Evolutionary conservation across 2,113 vertebrate genomes (phyloP).

Genomic region (Nanorana parkeri): DNA sequence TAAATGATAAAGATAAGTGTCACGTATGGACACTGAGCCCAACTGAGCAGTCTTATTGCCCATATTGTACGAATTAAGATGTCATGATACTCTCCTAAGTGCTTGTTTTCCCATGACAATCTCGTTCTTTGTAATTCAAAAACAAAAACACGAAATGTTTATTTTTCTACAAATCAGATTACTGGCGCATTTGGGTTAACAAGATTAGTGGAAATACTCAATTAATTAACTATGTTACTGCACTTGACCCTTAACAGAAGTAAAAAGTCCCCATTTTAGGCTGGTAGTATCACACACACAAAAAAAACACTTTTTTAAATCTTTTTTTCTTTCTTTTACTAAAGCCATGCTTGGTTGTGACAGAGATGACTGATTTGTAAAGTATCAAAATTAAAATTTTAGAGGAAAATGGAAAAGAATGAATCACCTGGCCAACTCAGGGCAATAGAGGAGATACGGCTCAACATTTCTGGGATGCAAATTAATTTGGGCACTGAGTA

Average conservation of each 20-base stretch:
- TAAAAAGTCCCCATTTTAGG: not conserved
- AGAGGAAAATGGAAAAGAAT: no score
- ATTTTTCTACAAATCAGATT: conserved; percentile 27
- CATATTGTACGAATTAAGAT: conserved; percentile 37
- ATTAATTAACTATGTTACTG: conserved; percentile 32
- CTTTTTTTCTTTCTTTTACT: no score
- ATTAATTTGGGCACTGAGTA: no score
- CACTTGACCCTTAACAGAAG: conserved; percentile 24
- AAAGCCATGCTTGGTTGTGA: no score
- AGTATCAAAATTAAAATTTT: no score
- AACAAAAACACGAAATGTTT: conserved; percentile 12
- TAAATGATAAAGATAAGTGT: not conserved
- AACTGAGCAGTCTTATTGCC: not conserved
- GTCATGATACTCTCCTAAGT: conserved; percentile 5
- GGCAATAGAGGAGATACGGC: no score
- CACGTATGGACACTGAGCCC: not conserved
- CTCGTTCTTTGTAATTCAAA: not conserved
- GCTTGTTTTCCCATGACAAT: conserved; percentile 37
- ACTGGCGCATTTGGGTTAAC: conserved; percentile 33
- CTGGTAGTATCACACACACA: not conserved
- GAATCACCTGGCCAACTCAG: no score
- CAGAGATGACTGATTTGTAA: no score
- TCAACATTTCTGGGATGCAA: no score
- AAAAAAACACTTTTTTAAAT: no score
- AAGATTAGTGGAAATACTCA: conserved; percentile 34